Base-by-base conservation (phyloP, 2,113 vertebrate genomes). In the Sclerurus mexicanus region DNA sequence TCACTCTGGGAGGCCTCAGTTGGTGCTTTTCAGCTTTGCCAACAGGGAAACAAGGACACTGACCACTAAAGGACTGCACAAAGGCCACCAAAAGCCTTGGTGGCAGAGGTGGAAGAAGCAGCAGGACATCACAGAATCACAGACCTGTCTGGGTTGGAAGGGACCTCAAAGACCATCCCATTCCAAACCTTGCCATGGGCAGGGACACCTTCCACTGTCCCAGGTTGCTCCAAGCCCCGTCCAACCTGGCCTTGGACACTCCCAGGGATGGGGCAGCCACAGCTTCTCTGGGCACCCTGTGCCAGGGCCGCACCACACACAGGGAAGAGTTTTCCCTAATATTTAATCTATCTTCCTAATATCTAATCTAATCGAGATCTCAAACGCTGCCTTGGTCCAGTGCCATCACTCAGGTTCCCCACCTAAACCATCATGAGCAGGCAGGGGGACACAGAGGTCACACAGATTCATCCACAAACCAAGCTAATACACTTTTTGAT, bases 31-130 rank as follows among this genome's bases (percentile, higher is more conserved):
- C 76, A 93, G 87, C 81, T 92, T 91, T 72, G 86, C 27, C 79
- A 89, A 88, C 72, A 91, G 82, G 93, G 30, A 93, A 94, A 77
- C 40, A 22, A 77, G 82, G 75, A 67, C 11, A n/a, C 56, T 64
- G 73, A 78, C 2, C 21, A 68, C 53, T 69, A 55, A 84, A 94
- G 82, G 74, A 85, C 88, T 77, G 80, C 55, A 77, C 56, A 77
- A 85, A 89, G 0, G 10, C 68, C 82, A 56, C 42, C 33, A 37
- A 74, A 90, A 95, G 74, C 52, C 79, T 78, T 12, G 0, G 82
- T 85, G 75, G 50, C 67, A 90, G 67, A 93, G 40, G 80, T 89
- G n/a, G 87, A 64, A 87, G 86, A 68, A 91, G 71, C 53, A 90
- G 52, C 33, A 64, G 87, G 55, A 84, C 47, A 31, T 63, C 72